Conservation (phyloP, 2,797 vertebrate genomes). For the Podarcis lilfordi region DNA sequence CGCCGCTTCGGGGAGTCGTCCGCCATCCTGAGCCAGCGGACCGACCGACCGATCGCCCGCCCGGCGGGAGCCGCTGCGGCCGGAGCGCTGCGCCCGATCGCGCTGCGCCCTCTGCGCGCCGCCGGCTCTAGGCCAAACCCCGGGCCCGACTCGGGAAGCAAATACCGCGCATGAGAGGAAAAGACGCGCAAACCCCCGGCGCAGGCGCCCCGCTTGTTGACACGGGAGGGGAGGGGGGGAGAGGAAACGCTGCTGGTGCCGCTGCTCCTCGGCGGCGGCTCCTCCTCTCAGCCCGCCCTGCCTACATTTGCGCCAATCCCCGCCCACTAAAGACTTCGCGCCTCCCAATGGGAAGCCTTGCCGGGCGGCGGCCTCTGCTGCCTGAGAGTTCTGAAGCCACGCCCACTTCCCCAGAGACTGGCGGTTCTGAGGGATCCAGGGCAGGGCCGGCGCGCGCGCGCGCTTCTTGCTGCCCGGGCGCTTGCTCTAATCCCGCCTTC, state of each 20-base stretch:
- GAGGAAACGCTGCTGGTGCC: not conserved
- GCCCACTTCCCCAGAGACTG: not conserved
- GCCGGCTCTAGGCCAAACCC: constrained; percentile 47
- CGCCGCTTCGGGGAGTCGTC: constrained; percentile 70
- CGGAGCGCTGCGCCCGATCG: fast-evolving
- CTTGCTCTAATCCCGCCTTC: not conserved
- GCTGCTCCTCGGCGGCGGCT: not conserved
- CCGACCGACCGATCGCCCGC: not conserved
- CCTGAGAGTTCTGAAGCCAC: not conserved
- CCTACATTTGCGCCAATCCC: not conserved
- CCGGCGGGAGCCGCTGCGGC: too few species aligned
- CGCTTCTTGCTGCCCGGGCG: not conserved
- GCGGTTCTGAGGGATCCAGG: not conserved
- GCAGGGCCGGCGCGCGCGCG: not conserved
- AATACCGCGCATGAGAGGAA: constrained; percentile 69
- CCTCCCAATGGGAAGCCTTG: constrained; percentile 2
- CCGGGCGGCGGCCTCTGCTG: not conserved
- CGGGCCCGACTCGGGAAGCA: constrained; percentile 47
- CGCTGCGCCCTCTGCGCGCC: not conserved
- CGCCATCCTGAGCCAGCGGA: constrained; percentile 52
- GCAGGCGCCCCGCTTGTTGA: constrained; percentile 53
- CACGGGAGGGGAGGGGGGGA: not conserved
- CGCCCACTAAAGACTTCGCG: not conserved
- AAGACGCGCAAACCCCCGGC: constrained; percentile 54
- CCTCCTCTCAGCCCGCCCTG: not conserved